A percentile compares a stretch with the other conserved stretches of the same genome.
These are phyloP conservation scores for Pelodiscus sinensis DNA, from an alignment of 2,113 vertebrate species.

Conservation along the genomic window DNA sequence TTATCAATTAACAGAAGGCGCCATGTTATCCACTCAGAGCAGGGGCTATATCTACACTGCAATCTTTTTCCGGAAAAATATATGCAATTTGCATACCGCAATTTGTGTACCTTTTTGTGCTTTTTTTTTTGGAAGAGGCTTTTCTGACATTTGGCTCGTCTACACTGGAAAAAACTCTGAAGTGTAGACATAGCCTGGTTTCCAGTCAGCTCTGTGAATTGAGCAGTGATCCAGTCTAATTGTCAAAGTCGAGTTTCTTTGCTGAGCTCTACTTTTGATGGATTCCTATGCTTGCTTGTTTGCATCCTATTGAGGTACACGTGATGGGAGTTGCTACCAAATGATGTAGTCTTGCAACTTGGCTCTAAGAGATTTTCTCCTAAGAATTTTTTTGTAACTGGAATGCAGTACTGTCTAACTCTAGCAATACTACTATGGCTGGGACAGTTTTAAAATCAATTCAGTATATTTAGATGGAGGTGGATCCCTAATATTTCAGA, in stretches of 20 bases:
- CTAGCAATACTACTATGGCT: background rate
- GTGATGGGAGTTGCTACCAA: conserved; percentile 45
- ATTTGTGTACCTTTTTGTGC: too few relatives aligned
- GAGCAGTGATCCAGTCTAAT: background rate
- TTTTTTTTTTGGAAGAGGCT: too few relatives aligned
- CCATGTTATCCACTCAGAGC: background rate
- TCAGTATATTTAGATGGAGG: background rate
- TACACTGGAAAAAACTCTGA: too few relatives aligned
- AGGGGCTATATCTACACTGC: background rate
- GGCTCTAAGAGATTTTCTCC: conserved; percentile 44
- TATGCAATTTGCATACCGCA: too few relatives aligned
- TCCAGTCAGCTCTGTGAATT: background rate
- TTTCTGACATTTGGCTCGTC: too few relatives aligned
- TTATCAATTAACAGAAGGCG: background rate
- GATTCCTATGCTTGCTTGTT: background rate
- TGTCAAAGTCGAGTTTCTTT: background rate
- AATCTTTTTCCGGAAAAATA: too few relatives aligned
- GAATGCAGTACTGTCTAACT: background rate
- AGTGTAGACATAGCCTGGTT: background rate
- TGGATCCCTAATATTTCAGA: background rate
- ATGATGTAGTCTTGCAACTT: conserved; percentile 39
- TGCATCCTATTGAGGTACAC: conserved; percentile 7
- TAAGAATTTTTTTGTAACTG: conserved; percentile 37
- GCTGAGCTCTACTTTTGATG: background rate
- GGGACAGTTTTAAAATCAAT: background rate